Percentiles rank a stretch among this genome's conserved stretches.
Conservation (phyloP, 2,113 vertebrate genomes). For the Alaudala cheleensis region DNA sequence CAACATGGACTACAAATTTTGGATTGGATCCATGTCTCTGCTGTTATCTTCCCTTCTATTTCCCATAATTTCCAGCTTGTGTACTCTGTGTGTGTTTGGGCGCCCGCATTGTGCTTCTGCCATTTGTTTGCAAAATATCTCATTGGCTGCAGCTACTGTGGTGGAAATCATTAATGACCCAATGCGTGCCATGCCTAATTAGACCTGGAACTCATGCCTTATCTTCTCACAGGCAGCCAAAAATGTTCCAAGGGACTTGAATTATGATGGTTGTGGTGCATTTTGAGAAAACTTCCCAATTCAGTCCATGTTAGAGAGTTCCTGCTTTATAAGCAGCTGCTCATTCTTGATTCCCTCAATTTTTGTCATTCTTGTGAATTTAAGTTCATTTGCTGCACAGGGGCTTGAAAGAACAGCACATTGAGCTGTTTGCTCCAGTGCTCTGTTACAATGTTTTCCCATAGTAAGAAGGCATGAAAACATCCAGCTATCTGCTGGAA, state of each 20-base stretch:
- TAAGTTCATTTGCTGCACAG: not conserved
- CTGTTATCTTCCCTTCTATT: not conserved
- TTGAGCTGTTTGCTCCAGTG: constrained; percentile 5
- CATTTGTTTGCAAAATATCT: constrained; percentile 22
- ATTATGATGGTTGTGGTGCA: not conserved
- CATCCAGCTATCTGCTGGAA: constrained; percentile 58
- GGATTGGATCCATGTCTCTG: not conserved
- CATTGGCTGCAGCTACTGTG: not conserved
- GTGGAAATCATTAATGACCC: constrained; percentile 16
- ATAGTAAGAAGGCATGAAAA: constrained; percentile 29
- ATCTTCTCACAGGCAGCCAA: not conserved
- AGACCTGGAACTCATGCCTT: not conserved
- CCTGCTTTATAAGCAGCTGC: not conserved
- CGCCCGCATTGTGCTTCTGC: not conserved
- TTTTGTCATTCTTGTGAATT: not conserved
- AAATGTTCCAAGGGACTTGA: not conserved
- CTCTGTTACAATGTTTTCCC: constrained; percentile 47
- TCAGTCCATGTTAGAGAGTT: not conserved
- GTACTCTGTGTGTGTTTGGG: not conserved
- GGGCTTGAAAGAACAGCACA: not conserved
- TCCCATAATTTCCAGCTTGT: not conserved
- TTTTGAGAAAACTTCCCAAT: not conserved
- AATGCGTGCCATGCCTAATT: not conserved
- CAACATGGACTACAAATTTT: not conserved
- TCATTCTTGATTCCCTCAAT: not conserved